These are phyloP conservation scores for Doryteuthis pealeii DNA, from an alignment of 1,140 invertebrate genomes.

Conservation along the genomic window DNA sequence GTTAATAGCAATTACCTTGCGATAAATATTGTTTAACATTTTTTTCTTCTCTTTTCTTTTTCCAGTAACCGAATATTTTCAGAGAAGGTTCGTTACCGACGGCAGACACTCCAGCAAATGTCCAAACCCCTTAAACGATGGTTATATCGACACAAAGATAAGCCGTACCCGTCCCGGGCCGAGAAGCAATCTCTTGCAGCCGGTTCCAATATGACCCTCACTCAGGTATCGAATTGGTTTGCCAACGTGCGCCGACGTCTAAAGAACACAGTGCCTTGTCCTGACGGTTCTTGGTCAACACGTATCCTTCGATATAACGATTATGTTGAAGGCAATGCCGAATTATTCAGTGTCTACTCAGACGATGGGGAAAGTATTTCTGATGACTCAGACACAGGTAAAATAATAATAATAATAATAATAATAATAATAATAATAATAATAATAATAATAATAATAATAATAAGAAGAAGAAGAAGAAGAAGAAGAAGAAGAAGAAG, in stretches of 20 bases:
- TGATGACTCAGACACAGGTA: constrained; percentile 24
- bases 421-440: constrained; percentile 16
- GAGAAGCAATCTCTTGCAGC: constrained; percentile 54
- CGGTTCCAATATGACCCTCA: constrained; percentile 51
- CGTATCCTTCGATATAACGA: constrained; percentile 56
- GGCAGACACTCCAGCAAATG: constrained; percentile 50
- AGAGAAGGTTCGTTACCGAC: constrained; percentile 42
- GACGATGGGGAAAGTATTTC: constrained; percentile 41
- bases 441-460: constrained; percentile 13
- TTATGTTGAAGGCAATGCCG: constrained; percentile 55
- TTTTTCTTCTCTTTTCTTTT: too few species aligned
- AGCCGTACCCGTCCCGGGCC: constrained; percentile 58
- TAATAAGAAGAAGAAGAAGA: too few species aligned
- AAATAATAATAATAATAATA: constrained; percentile 16
- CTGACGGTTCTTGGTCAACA: constrained; percentile 45
- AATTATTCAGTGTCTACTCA: constrained; percentile 56
- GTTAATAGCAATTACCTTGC: too few species aligned
- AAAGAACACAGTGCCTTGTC: constrained; percentile 43
- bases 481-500: too few species aligned
- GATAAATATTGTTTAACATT: too few species aligned
- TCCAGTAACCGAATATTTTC: constrained; percentile 30
- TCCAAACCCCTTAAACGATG: constrained; percentile 56
- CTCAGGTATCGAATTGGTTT: constrained; percentile 86
- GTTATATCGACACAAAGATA: constrained; percentile 53
- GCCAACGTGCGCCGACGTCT: constrained; percentile 76